A percentile compares a stretch with the other conserved stretches of the same genome.
Evolutionary conservation across 1,140 invertebrate species (phyloP).

Genomic region (Drosophila parvula): DNA sequence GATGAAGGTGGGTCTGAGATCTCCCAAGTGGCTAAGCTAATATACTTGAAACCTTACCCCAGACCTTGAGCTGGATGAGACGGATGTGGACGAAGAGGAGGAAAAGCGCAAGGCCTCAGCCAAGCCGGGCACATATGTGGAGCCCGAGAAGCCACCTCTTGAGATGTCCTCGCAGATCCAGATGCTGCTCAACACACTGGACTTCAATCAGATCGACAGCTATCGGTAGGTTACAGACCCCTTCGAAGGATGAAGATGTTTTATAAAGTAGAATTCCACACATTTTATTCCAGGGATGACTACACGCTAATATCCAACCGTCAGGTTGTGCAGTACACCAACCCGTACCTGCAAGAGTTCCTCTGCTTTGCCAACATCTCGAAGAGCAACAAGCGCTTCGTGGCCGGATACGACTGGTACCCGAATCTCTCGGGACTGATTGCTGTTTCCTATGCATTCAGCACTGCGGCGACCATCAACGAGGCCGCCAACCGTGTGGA

Average conservation of each 20-base stretch:
- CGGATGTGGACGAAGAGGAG: conserved; percentile 73
- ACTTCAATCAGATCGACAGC: conserved; percentile 83
- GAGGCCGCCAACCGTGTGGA: conserved; percentile 47
- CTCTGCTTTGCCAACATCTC: conserved; percentile 82
- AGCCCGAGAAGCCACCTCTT: conserved; percentile 45
- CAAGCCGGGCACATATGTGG: conserved; percentile 11
- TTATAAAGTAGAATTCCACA: background rate
- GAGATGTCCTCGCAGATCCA: conserved; percentile 69
- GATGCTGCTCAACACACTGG: conserved; percentile 71
- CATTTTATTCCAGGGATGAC: conserved; percentile 61
- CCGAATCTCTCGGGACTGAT: conserved; percentile 88
- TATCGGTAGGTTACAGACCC: conserved; percentile 61
- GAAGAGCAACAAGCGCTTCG: conserved; percentile 84
- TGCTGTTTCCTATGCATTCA: conserved; percentile 87
- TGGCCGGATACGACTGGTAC: conserved; percentile 89
- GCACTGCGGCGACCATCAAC: conserved; percentile 53
- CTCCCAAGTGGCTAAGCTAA: background rate
- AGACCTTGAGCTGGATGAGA: conserved; percentile 70
- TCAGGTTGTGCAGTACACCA: conserved; percentile 65
- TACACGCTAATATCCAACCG: conserved; percentile 67
- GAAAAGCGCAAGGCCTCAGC: conserved; percentile 26
- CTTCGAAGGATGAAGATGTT: background rate
- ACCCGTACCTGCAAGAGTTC: conserved; percentile 74
- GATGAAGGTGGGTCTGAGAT: conserved; percentile 60
- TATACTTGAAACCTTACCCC: background rate